A percentile compares a stretch with the other conserved stretches of the same genome.
Conservation (phyloP, 2,113 vertebrate species). For the Pitta sordida region DNA sequence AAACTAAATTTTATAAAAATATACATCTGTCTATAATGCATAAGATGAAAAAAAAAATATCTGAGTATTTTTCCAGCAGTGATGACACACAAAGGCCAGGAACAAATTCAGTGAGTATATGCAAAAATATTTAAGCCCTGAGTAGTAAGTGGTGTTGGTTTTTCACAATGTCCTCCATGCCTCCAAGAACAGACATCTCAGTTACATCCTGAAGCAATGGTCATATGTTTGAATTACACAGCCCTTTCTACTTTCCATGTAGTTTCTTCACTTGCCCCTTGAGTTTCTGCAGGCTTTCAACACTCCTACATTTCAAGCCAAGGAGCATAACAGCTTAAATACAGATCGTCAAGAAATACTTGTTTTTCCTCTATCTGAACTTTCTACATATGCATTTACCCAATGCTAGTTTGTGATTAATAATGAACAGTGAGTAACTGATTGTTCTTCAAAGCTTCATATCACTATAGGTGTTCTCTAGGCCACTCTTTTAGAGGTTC, state of each 20-base stretch:
- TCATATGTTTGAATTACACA: not conserved
- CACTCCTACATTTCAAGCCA: not conserved
- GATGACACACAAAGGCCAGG: not conserved
- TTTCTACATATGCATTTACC: not conserved
- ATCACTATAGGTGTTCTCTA: not conserved
- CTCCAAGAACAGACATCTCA: not conserved
- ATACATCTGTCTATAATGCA: not conserved
- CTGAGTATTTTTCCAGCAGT: not conserved
- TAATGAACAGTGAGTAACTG: not conserved
- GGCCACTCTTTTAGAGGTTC: too few species aligned
- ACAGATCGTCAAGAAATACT: not conserved
- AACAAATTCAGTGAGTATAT: not conserved
- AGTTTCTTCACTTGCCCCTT: not conserved
- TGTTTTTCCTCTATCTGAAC: not conserved
- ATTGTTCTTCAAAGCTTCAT: not conserved
- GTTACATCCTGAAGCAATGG: not conserved
- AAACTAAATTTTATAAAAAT: not conserved
- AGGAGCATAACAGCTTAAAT: not conserved
- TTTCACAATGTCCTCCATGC: not conserved
- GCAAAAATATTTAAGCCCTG: not conserved
- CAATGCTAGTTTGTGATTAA: not conserved
- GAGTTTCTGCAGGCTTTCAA: not conserved
- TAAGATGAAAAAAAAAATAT: not conserved
- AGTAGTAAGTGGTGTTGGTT: not conserved
- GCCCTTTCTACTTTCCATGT: not conserved